Evolutionary conservation across 2,888 invertebrate genomes (phyloP), one percentile per base, ranked within the genome.

Genomic region (Stenodera caucasica): DNA sequence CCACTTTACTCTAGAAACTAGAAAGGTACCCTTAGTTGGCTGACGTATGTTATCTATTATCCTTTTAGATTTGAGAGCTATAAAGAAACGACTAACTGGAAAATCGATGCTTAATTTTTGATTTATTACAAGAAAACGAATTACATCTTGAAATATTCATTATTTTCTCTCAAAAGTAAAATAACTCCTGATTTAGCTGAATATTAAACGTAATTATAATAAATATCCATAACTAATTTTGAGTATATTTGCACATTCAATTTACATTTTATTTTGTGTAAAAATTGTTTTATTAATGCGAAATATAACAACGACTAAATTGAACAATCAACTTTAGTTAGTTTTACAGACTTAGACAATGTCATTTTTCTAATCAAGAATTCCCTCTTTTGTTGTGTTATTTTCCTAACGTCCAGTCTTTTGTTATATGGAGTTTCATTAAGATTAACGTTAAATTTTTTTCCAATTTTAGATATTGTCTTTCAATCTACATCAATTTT

Each of bases 221-320:
- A 9, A 40, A 40, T 40, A 40, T 40, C 15, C 45, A 66, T 63
- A 60, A 52, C 55, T 58, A 59, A 66, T 66, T 65, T 58, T 63
- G 64, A 69, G 66, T 68, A 68, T 66, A 58, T 70, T 68, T 65
- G 59, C 57, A 61, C 59, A 58, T 67, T 64, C 63, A 63, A 67
- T 67, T 65, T 63, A 58, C 60, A 64, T 58, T 23, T 60, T 57
- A 62, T 60, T 57, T 55, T 60, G 52, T 6, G 55, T 61, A 67
- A 64, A 66, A 51, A 52, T 37, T 23, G 29, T 45, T 52, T 60
- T 51, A 60, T 60, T 55, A 29, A 55, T 55, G 55, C 45, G 23
- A 51, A 35, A 40, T 26, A 30, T 35, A 55, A 45, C 49, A 37
- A 53, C 12, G 21, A 37, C 33, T 37, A 45, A 58, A 29, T 54